Percentiles rank a stretch among this genome's conserved stretches.
Conservation (phyloP, 2,888 invertebrate species). For the Coronaproctus castanopsis region DNA sequence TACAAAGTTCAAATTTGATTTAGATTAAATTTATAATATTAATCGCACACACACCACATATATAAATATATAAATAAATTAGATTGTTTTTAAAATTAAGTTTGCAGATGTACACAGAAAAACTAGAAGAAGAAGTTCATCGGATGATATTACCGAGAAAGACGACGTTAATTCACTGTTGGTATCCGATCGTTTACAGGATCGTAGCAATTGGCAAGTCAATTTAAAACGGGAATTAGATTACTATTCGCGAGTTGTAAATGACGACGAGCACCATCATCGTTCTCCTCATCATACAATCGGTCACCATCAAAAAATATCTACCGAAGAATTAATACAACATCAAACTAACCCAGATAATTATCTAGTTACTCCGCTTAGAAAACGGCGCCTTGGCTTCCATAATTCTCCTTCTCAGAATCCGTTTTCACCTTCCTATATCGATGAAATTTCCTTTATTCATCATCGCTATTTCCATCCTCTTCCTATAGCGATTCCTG, state of each 20-base stretch:
- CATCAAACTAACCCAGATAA: slow-evolving; percentile 55
- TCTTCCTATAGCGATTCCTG: slow-evolving; percentile 25
- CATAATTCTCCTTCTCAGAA: slow-evolving; percentile 73
- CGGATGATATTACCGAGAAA: slow-evolving; percentile 7
- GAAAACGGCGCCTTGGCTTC: slow-evolving; percentile 67
- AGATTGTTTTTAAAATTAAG: too few relatives aligned
- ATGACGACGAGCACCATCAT: slow-evolving; percentile 20
- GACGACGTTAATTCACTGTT: slow-evolving; percentile 3
- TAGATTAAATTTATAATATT: too few relatives aligned
- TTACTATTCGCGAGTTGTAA: slow-evolving; percentile 16
- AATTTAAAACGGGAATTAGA: slow-evolving; percentile 20
- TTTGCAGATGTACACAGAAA: slow-evolving; percentile 17
- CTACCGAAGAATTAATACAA: slow-evolving; percentile 40
- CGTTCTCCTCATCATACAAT: slow-evolving; percentile 27
- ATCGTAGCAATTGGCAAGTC: slow-evolving; percentile 11
- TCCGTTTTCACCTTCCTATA: slow-evolving; percentile 54
- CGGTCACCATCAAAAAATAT: not conserved
- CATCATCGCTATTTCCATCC: slow-evolving; percentile 7
- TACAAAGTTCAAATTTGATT: too few relatives aligned
- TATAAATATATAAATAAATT: too few relatives aligned
- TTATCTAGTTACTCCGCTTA: slow-evolving; percentile 69
- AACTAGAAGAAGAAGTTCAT: slow-evolving; percentile 13
- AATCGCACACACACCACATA: too few relatives aligned
- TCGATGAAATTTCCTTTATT: slow-evolving; percentile 38
- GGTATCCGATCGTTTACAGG: slow-evolving; percentile 4